Conservation (phyloP, 2,888 invertebrate genomes). For the Thelaira solivaga region DNA sequence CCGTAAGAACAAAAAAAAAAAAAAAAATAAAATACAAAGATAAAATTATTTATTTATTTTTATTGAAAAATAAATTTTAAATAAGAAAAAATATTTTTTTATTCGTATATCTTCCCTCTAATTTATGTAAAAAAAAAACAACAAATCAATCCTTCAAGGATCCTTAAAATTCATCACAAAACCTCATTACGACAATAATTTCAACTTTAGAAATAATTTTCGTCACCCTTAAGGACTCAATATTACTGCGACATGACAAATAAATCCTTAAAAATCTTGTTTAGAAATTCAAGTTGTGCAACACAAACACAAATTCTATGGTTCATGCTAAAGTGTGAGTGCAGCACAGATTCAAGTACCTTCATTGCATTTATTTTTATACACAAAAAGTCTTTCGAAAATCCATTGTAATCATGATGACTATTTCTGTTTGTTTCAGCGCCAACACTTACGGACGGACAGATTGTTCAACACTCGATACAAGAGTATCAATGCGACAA, state of each 20-base stretch:
- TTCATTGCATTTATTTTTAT: slow-evolving; percentile 31
- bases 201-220: slow-evolving; percentile 20
- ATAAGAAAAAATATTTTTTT: not conserved
- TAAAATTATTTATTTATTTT: no score
- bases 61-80: no score
- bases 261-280: slow-evolving; percentile 32
- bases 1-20: no score
- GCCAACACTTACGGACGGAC: slow-evolving; percentile 42
- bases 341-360: slow-evolving; percentile 18
- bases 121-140: not conserved
- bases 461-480: slow-evolving; percentile 31
- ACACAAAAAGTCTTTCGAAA: slow-evolving; percentile 6
- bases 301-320: slow-evolving; percentile 30
- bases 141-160: slow-evolving; percentile 4
- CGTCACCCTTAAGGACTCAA: slow-evolving; percentile 33
- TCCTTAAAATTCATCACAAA: slow-evolving; percentile 14
- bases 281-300: slow-evolving; percentile 45
- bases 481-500: slow-evolving; percentile 57
- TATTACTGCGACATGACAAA: slow-evolving; percentile 32
- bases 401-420: slow-evolving; percentile 51
- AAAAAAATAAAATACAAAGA: no score
- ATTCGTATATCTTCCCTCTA: not conserved
- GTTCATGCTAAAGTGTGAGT: slow-evolving; percentile 21
- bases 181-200: slow-evolving; percentile 33
- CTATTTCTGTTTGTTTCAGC: slow-evolving; percentile 38